phyloP scores from a whole-genome alignment of 2,113 vertebrate species.

The Phalacrocorax brasilianus region DNA sequence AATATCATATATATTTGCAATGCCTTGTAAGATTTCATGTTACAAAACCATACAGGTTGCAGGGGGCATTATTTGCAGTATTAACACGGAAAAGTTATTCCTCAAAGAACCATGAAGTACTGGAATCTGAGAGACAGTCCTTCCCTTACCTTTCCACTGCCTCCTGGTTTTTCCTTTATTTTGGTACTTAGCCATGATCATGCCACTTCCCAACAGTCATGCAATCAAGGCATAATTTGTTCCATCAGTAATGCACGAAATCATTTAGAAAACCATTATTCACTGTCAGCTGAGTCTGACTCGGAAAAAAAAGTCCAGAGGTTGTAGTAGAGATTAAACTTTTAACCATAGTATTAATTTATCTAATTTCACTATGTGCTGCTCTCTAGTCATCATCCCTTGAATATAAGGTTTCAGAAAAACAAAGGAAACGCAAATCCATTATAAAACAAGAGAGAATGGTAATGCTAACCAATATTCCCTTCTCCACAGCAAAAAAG shows the following conservation, averaged over 20 bases:
- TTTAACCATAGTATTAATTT: background rate
- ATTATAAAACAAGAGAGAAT: background rate
- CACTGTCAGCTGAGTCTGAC: constrained; percentile 8
- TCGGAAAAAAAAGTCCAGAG: background rate
- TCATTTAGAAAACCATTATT: constrained; percentile 13
- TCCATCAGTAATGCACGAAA: background rate
- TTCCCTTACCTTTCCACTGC: background rate
- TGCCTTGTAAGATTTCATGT: background rate
- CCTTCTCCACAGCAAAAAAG: background rate
- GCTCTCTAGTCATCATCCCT: background rate
- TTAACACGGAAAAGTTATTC: background rate
- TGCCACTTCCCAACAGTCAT: background rate
- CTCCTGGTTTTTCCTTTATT: background rate
- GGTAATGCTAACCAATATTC: background rate
- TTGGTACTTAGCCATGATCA: background rate
- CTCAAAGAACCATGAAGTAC: background rate
- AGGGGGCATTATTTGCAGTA: background rate
- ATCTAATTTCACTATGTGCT: background rate
- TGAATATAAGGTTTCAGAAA: background rate
- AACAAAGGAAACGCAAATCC: background rate
- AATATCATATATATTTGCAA: background rate
- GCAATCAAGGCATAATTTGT: background rate
- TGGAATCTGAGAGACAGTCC: background rate
- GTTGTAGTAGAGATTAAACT: background rate
- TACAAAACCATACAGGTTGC: background rate